These are phyloP conservation scores for Mnemiopsis leidyi DNA, from an alignment of 37 sponge, comb jelly and placozoan species.

Conservation along the genomic window DNA sequence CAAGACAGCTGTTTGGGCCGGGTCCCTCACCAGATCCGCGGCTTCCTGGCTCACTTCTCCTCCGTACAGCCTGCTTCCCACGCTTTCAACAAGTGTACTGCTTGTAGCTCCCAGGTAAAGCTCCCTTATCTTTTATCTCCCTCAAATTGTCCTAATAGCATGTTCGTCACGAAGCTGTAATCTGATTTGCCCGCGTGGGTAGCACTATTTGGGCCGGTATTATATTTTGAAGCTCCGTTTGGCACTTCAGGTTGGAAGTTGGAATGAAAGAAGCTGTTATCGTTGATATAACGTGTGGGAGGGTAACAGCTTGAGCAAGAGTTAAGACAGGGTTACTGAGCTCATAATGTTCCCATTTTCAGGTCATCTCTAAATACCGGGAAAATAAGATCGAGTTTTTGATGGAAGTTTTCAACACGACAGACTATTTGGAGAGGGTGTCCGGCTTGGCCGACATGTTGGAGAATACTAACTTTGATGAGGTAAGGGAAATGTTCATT, in stretches of 20 bases:
- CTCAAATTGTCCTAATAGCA: background rate
- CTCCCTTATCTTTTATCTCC: background rate
- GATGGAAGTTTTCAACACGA: conserved; percentile 88
- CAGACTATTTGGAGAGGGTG: conserved; percentile 86
- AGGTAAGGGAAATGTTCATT: too few species aligned
- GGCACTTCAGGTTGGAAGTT: too few species aligned
- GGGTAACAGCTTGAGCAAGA: too few species aligned
- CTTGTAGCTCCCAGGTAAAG: conserved; percentile 74
- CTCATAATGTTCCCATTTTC: background rate
- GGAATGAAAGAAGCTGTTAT: too few species aligned
- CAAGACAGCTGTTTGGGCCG: conserved; percentile 35
- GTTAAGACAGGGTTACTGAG: background rate
- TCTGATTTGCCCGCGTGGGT: too few species aligned
- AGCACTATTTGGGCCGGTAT: too few species aligned
- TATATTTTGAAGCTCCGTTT: too few species aligned
- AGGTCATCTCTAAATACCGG: conserved; percentile 73
- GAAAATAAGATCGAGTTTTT: conserved; percentile 85
- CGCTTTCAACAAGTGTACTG: conserved; percentile 89
- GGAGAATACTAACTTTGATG: conserved; percentile 73
- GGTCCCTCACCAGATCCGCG: conserved; percentile 77
- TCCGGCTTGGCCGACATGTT: conserved; percentile 86
- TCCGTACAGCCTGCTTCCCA: conserved; percentile 82
- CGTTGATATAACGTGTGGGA: background rate
- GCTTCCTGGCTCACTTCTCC: conserved; percentile 88
- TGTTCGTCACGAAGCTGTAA: background rate